Conservation (phyloP, 2,888 invertebrate species). For the Dione juno region DNA sequence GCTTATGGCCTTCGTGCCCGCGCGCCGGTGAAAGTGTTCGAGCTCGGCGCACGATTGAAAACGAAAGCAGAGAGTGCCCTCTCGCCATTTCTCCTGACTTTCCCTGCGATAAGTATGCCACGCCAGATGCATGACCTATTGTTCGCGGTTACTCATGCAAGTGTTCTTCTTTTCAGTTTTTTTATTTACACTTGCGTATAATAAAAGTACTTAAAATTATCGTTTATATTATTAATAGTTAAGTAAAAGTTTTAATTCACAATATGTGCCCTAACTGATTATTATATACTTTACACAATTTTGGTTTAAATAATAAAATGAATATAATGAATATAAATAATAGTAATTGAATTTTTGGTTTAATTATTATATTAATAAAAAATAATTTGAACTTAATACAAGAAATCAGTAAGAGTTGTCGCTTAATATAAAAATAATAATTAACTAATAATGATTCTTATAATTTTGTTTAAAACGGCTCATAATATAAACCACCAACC, state of each 20-base stretch:
- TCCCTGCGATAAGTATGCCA: slow-evolving; percentile 80
- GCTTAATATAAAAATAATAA: not conserved
- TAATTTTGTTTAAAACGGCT: not conserved
- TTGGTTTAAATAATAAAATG: too few species aligned
- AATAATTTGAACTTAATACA: not conserved
- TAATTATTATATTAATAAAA: too few species aligned
- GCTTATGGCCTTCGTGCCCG: slow-evolving; percentile 72
- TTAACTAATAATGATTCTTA: not conserved
- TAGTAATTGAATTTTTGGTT: too few species aligned
- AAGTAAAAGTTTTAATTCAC: too few species aligned
- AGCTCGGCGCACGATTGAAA: slow-evolving; percentile 76
- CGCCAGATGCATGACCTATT: slow-evolving; percentile 77
- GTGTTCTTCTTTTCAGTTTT: slow-evolving; percentile 45
- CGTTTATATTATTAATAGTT: too few species aligned
- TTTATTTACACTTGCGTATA: not conserved
- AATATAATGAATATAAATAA: too few species aligned
- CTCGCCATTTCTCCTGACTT: slow-evolving; percentile 83
- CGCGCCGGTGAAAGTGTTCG: slow-evolving; percentile 79
- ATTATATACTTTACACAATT: too few species aligned
- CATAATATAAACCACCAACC: not conserved
- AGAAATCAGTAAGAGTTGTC: not conserved
- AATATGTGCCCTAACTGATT: too few species aligned
- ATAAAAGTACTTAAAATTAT: not conserved
- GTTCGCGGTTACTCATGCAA: slow-evolving; percentile 62
- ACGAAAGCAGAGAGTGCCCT: slow-evolving; percentile 82